Percentiles rank a stretch among this genome's conserved stretches.
phyloP scores from a whole-genome alignment of 2,797 vertebrate genomes.

The Acrocephalus scirpaceus region DNA sequence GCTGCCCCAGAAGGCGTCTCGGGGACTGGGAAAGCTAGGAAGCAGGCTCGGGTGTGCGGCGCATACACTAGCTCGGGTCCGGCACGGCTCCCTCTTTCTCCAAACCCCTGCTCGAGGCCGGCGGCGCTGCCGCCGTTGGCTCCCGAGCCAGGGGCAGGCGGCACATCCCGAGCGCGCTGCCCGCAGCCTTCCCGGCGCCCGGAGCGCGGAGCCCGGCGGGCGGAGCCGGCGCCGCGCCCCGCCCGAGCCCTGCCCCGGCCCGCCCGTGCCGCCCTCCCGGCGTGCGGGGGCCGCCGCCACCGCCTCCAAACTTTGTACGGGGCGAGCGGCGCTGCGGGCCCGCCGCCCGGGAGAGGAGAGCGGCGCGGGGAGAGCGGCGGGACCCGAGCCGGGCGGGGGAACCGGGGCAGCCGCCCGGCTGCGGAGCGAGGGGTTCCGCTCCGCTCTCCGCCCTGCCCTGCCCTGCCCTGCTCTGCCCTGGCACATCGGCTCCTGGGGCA shows the following conservation, averaged over 20 bases:
- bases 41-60: not conserved
- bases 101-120: rapidly evolving
- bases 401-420: not conserved
- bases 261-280: not conserved
- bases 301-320: not conserved
- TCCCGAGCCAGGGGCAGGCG: too few relatives aligned
- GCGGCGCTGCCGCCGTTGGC: rapidly evolving
- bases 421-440: not conserved
- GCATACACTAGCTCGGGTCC: not conserved
- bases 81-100: too few relatives aligned
- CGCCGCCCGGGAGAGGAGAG: not conserved
- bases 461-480: not conserved
- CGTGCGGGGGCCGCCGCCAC: not conserved
- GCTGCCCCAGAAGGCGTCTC: not conserved
- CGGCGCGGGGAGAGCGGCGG: not conserved
- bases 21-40: not conserved
- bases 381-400: not conserved
- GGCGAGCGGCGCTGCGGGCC: not conserved
- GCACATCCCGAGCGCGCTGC: not conserved
- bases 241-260: not conserved
- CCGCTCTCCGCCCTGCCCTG: too few relatives aligned
- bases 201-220: not conserved
- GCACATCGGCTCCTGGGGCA: not conserved
- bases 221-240: not conserved
- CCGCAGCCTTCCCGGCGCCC: not conserved